Base-by-base conservation (phyloP, 2,113 vertebrate species). In the Pseudorasbora parva region DNA sequence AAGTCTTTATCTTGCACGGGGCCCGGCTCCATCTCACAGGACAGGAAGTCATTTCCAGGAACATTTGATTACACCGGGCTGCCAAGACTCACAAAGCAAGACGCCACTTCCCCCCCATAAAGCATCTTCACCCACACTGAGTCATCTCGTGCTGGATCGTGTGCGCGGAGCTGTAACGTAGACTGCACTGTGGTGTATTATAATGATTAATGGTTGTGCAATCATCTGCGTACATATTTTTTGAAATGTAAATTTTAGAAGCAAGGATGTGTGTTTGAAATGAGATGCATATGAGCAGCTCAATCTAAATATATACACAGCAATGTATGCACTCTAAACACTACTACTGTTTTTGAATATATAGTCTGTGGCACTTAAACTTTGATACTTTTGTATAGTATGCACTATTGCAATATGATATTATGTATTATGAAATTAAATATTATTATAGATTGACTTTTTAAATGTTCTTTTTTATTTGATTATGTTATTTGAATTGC, bases 31-130 rank as follows among this genome's bases (percentile, higher is more conserved):
- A 60, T 82, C 59, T 82, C 83, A 10, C 60, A 37, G 60, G 78
- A 82, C 85, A 84, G 84, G 85, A 88, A 88, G 82, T 77, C 82
- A 77, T 87, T 89, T 88, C 88, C 88, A 82, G 88, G 78, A 89
- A 88, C 85, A 85, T 86, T 87, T 89, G 88, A 87, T 88, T 87
- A 86, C 75, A 79, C 69, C 57, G 25, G 66, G 62, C 83, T 89
- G 88, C 83, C 85, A 84, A 87, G 87, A 86, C 83, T 81, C 83
- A 88, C 83, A 85, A 81, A 77, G 82, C 60, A 83, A 87, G 83
- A 85, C 56, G 69, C 84, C 86, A 81, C 86, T 82, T 81, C 74
- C 83, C 81, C n/a, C 27, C 27, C 78, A 82, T 84, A 80, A 82
- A 83, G 86, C 86, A 69, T 82, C 81, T 76, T 84, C 76, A 33